Base-by-base conservation (phyloP, 2,797 vertebrate genomes). In the Atherinosoma microstoma region DNA sequence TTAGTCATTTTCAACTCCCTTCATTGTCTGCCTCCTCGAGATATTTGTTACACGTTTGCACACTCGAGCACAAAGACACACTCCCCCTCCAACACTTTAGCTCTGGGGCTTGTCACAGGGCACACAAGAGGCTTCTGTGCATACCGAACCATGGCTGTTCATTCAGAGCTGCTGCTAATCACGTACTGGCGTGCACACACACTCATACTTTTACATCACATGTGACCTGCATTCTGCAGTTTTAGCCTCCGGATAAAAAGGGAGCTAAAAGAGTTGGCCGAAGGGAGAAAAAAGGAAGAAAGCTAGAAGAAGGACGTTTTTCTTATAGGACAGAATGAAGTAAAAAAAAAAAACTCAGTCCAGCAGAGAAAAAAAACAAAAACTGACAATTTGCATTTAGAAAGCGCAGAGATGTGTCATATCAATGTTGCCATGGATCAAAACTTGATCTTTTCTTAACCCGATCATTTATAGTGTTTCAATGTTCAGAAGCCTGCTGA, bases 161-260 rank as follows among this genome's bases (percentile, higher is more conserved):
- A 83, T 84, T 90, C 86, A 84, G 76, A 80, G 75, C 79, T 49
- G 82, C 75, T 45, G 7, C 81, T 88, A 86, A 84, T 91, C 75
- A 13, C 69, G 72, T 49, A 61, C 84, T 80, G 82, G 59, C 58
- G 9, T 75, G 30, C 77, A 51, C 70, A 68, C 75, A 78, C 80
- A 78, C 58, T 73, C 70, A 77, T 83, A 70, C 64, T 73, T 70
- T 58, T 49, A 64, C 24, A 53, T 56, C 80, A 73, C 78, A 89
- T 88, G 84, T 89, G 86, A 92, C 83, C 71, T 49, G 65, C 86
- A 89, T 88, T 88, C 89, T 86, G 15, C 45, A 63, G 79, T 71
- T 85, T 87, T 77, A 83, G 83, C 84, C 63, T 51, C 32, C 60
- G 47, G 77, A 71, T 3, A 53, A 75, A 81, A 69, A 80, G 45